These are phyloP conservation scores for Jacana jacana DNA, from an alignment of 2,113 vertebrate genomes.

Conservation along the genomic window DNA sequence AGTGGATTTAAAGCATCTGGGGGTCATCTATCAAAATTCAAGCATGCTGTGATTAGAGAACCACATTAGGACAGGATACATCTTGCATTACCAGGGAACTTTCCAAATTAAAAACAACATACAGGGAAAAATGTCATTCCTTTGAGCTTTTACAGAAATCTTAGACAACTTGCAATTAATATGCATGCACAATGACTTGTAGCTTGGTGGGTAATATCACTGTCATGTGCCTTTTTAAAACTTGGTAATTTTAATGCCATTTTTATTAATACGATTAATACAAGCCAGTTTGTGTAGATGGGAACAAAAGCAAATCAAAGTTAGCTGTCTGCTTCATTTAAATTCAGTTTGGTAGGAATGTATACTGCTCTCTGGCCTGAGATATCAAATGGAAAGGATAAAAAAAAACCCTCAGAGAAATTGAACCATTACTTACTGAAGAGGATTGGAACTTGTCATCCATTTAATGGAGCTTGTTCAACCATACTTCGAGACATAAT, in stretches of 20 bases:
- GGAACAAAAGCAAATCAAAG: constrained; percentile 53
- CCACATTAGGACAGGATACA: not conserved
- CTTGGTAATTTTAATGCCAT: constrained; percentile 60
- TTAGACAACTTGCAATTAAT: constrained; percentile 57
- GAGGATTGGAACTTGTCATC: not conserved
- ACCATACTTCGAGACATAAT: not conserved
- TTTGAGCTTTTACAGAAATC: constrained; percentile 34
- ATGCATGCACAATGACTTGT: constrained; percentile 39
- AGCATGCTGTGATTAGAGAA: constrained; percentile 34
- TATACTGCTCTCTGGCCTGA: not conserved
- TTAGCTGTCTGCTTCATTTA: constrained; percentile 40
- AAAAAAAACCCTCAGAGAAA: not conserved
- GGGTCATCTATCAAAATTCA: constrained; percentile 65
- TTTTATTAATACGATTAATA: constrained; percentile 72
- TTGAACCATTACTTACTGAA: not conserved
- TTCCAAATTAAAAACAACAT: constrained; percentile 55
- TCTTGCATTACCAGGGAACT: constrained; percentile 1
- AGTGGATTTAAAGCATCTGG: constrained; percentile 38
- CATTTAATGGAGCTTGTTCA: not conserved
- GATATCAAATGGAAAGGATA: not conserved
- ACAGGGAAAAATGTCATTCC: not conserved
- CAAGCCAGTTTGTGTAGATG: constrained; percentile 10
- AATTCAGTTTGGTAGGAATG: constrained; percentile 41
- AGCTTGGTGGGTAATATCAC: constrained; percentile 34
- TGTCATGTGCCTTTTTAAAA: constrained; percentile 36